Evolutionary conservation across 2,113 vertebrate species (phyloP), one percentile per base, ranked within the genome.

Genomic region (Coturnix japonica): DNA sequence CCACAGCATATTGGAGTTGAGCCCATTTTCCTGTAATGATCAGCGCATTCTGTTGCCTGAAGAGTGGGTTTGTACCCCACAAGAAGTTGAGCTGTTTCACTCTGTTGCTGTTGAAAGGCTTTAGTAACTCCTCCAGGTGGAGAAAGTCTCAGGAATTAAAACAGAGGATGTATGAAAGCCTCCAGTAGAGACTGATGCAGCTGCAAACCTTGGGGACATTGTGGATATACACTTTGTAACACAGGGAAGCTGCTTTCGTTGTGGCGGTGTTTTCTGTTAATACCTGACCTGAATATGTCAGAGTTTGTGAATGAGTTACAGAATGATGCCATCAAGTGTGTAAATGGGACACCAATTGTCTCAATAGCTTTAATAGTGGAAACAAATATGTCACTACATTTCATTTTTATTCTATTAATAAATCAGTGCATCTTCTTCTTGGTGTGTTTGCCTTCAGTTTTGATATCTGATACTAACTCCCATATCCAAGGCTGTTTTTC

Each of bases 371-470:
- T 84, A 83, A 80, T 60, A 85, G 79, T 87, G 91, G 87, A 88
- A 96, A 63, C 95, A 96, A 94, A n/a, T 30, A 28, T 85, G 75
- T 92, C 92, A 93, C 91, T 93, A 81, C 92, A 89, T 94, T 95
- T 94, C 46, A 23, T 57, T 94, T 95, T 92, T 73, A 93, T 93
- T 85, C 78, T 92, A 56, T 89, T 93, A 96, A 96, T 94, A 96
- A 96, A 96, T 89, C 61, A 13, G 35, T 94, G 87, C 81, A 89
- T 96, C 87, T 95, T 92, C 56, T 93, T 43, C 0, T 0, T 43
- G 17, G 59, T 70, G 87, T 95, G 78, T 95, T 93, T 92, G 57
- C 75, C 87, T 93, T 60, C 85, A 74, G 39, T 92, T 93, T 67
- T 61, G 87, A 33, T 89, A 92, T 21, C 65, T 87, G 91, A 93